These are phyloP conservation scores for Leptestheria dahalacensis DNA, from an alignment of 1,140 invertebrate species.

Conservation along the genomic window DNA sequence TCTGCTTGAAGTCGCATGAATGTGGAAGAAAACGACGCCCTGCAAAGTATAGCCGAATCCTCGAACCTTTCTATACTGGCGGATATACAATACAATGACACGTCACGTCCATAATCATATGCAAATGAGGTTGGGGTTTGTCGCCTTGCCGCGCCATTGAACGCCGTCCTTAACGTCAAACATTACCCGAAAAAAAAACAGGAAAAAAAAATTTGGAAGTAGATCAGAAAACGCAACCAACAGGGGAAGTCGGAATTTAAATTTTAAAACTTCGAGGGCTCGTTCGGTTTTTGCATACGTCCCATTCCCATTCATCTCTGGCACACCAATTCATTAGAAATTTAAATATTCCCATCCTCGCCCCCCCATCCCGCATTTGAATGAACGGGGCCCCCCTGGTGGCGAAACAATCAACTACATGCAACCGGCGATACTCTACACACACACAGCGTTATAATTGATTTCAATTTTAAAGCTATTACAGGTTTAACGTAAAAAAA, in stretches of 20 bases:
- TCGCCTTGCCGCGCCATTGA: too few species aligned
- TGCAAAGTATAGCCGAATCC: too few species aligned
- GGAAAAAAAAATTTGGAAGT: too few species aligned
- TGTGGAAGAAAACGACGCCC: too few species aligned
- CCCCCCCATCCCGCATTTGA: neutral
- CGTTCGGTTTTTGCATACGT: neutral
- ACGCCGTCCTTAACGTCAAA: too few species aligned
- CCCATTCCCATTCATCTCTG: neutral
- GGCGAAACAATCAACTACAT: neutral
- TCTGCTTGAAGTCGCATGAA: too few species aligned
- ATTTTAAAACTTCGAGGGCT: neutral
- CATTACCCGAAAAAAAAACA: too few species aligned
- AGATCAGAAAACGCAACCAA: too few species aligned
- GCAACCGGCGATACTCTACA: neutral
- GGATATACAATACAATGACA: too few species aligned
- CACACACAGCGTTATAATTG: neutral
- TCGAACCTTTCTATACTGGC: too few species aligned
- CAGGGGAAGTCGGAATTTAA: neutral
- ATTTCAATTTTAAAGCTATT: neutral
- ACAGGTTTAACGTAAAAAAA: neutral
- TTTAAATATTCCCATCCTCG: neutral
- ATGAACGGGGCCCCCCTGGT: neutral
- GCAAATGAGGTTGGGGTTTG: too few species aligned
- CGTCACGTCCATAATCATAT: too few species aligned
- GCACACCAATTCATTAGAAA: neutral